These are phyloP conservation scores for Carlito syrichta DNA, from an alignment of 2,113 vertebrate genomes.

Conservation along the genomic window DNA sequence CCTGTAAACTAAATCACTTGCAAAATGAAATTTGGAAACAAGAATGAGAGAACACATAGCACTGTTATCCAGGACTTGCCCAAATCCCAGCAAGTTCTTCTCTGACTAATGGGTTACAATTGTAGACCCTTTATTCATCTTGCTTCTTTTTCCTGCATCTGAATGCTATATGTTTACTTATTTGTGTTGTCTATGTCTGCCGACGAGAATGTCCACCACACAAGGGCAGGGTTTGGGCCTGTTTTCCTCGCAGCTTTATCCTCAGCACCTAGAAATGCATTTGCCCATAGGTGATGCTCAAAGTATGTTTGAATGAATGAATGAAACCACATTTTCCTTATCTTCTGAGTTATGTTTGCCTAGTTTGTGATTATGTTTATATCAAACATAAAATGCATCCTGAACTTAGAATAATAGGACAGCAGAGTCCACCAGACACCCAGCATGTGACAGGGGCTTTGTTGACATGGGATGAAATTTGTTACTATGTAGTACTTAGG, in stretches of 20 bases:
- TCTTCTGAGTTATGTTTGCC: neutral
- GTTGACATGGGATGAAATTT: neutral
- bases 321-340: neutral
- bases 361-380: neutral
- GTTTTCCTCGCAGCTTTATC: neutral
- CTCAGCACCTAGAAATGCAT: neutral
- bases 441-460: neutral
- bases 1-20: neutral
- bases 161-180: neutral
- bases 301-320: neutral
- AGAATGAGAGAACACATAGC: neutral
- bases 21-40: neutral
- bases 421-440: neutral
- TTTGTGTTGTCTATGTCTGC: too few species aligned
- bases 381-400: neutral
- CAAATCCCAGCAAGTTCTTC: neutral
- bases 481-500: neutral
- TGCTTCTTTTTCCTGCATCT: accelerated
- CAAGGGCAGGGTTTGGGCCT: neutral
- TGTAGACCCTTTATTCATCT: too few species aligned
- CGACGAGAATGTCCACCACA: neutral
- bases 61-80: neutral
- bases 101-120: neutral
- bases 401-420: neutral
- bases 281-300: neutral